Evolutionary conservation across 2,888 invertebrate genomes (phyloP).

Genomic region (Mythimna pallens): DNA sequence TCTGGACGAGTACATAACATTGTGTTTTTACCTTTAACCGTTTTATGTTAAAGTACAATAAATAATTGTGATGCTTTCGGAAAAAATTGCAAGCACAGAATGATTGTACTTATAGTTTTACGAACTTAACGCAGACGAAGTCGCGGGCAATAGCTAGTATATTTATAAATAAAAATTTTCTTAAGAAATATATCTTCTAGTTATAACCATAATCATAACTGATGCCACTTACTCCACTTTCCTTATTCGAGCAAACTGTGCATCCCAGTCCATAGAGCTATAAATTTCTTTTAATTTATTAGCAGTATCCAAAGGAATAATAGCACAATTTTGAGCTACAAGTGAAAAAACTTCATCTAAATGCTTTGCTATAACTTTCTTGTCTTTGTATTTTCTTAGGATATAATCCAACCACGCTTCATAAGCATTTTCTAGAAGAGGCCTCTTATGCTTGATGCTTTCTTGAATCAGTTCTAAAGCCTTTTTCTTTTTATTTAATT

Average conservation of each 20-base stretch:
- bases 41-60: no score
- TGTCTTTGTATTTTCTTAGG: constrained; percentile 79
- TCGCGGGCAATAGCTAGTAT: no score
- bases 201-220: background rate
- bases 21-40: no score
- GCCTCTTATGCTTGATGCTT: constrained; percentile 84
- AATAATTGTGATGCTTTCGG: no score
- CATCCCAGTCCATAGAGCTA: constrained; percentile 76
- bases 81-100: no score
- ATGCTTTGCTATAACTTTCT: constrained; percentile 77
- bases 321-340: constrained; percentile 86
- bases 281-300: constrained; percentile 76
- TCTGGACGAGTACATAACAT: no score
- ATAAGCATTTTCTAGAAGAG: constrained; percentile 87
- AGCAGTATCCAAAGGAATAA: constrained; percentile 75
- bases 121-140: no score
- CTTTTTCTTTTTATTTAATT: constrained; percentile 88
- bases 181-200: background rate
- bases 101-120: no score
- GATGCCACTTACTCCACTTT: constrained; percentile 76
- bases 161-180: background rate
- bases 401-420: constrained; percentile 89
- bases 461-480: constrained; percentile 92
- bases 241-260: constrained; percentile 75
- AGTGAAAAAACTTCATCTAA: constrained; percentile 91